A percentile compares a stretch with the other conserved stretches of the same genome.
Evolutionary conservation across 2,888 invertebrate genomes (phyloP).

Genomic region (Andrena fulva): DNA sequence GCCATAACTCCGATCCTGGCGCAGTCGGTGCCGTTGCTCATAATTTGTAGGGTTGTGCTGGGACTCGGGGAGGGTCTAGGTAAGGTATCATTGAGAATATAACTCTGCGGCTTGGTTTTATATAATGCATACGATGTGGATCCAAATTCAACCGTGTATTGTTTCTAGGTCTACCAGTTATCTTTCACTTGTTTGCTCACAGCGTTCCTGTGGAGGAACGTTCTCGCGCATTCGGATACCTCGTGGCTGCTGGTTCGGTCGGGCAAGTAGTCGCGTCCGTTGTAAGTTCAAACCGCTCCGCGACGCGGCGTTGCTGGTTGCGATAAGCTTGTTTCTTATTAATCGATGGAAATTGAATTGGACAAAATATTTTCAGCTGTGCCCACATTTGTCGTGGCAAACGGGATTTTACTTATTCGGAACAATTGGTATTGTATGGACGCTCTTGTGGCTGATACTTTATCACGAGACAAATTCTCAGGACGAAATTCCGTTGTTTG

Average conservation of each 20-base stretch:
- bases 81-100: conserved; percentile 75
- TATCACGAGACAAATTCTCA: conserved; percentile 87
- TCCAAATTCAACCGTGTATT: conserved; percentile 28
- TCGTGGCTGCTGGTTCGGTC: conserved; percentile 90
- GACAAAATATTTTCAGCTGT: conserved; percentile 85
- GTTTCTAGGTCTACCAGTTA: conserved; percentile 89
- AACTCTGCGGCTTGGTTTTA: not conserved
- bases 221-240: conserved; percentile 90
- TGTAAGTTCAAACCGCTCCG: conserved; percentile 83
- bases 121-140: not conserved
- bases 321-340: not conserved
- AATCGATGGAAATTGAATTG: not conserved
- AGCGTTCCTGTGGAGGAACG: conserved; percentile 90
- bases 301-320: not conserved
- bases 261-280: conserved; percentile 91
- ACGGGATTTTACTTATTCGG: conserved; percentile 90
- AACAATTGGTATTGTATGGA: conserved; percentile 89
- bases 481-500: conserved; percentile 87
- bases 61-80: conserved; percentile 92
- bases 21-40: conserved; percentile 88
- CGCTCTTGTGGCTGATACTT: conserved; percentile 87
- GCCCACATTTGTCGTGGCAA: conserved; percentile 89
- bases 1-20: conserved; percentile 89
- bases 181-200: conserved; percentile 91
- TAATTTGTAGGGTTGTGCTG: conserved; percentile 88